These are phyloP conservation scores for Isichthys henryi DNA, from an alignment of 2,113 vertebrate species.

Conservation along the genomic window DNA sequence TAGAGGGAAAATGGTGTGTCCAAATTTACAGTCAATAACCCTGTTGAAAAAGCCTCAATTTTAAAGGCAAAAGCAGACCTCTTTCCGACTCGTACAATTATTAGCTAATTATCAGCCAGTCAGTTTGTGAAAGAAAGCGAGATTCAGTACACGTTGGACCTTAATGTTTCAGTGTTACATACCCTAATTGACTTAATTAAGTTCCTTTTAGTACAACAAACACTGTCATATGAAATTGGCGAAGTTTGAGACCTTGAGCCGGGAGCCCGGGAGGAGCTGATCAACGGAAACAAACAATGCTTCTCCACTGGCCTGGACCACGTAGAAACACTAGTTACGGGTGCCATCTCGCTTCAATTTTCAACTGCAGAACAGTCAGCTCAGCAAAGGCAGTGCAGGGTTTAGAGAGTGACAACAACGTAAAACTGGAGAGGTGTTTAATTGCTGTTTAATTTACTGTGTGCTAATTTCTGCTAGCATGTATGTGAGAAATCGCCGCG, in stretches of 20 bases:
- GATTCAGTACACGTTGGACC: constrained; percentile 23
- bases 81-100: background rate
- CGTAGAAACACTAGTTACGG: background rate
- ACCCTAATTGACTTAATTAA: constrained; percentile 7
- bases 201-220: background rate
- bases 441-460: background rate
- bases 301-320: background rate
- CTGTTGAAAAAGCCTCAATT: background rate
- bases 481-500: background rate
- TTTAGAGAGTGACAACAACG: background rate
- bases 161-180: background rate
- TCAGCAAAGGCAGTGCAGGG: background rate
- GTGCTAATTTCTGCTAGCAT: background rate
- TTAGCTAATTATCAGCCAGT: background rate
- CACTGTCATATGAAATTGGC: background rate
- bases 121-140: background rate
- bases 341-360: background rate
- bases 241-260: background rate
- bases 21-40: background rate
- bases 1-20: background rate
- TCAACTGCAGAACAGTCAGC: background rate
- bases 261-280: background rate
- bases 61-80: background rate
- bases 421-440: background rate
- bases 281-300: background rate